phyloP scores from a whole-genome alignment of 2,888 invertebrate genomes.

The Aphrophora alni region DNA sequence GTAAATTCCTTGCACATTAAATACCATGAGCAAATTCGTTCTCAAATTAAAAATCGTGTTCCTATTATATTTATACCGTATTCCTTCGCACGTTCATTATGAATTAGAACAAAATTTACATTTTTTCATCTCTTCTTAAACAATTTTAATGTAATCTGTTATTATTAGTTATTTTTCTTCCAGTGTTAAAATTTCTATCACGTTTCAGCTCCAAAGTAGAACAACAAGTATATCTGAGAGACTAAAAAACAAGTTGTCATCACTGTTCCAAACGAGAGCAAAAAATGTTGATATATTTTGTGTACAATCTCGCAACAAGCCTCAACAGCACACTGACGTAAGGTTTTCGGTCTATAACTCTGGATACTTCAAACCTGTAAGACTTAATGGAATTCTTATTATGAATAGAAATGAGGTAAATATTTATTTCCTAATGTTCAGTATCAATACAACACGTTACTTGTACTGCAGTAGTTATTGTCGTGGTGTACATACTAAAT shows the following conservation, averaged over 20 bases:
- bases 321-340: conserved; percentile 88
- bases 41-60: no score
- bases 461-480: no score
- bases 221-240: conserved; percentile 87
- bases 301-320: conserved; percentile 84
- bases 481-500: no score
- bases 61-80: no score
- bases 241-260: conserved; percentile 86
- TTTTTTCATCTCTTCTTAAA: no score
- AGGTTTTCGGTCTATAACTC: conserved; percentile 95
- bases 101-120: no score
- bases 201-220: conserved; percentile 70
- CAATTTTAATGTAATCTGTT: no score
- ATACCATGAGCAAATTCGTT: no score
- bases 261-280: conserved; percentile 80
- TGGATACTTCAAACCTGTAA: conserved; percentile 91
- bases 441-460: background rate
- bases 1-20: no score
- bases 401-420: conserved; percentile 83
- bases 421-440: background rate
- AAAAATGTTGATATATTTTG: conserved; percentile 96
- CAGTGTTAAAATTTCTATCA: no score
- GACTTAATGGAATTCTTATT: conserved; percentile 90
- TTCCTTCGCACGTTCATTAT: no score
- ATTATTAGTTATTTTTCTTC: no score